Base-by-base conservation (phyloP, 2,797 vertebrate species). In the Eospalax fontanierii region DNA sequence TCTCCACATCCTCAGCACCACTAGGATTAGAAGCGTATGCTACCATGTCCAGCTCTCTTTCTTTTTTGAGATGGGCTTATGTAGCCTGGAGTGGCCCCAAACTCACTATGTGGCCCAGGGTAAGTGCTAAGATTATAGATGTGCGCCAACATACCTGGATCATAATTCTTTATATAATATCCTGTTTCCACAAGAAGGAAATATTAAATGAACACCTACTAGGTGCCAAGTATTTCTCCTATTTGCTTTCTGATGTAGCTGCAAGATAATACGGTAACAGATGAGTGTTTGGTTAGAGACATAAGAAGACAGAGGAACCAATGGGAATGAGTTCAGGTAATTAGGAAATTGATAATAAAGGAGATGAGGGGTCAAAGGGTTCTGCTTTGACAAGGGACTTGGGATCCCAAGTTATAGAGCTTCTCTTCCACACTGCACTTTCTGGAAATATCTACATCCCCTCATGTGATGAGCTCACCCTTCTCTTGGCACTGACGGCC, bases 401-500 rank as follows among this genome's bases (percentile, higher is more conserved):
- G 66, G 75, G 70, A 83, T 89, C 78, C 74, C 11, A 28, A 59
- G 83, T 66, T n/a, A 28, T 46, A 85, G 68, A 85, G 59, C 4
- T 70, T 85, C 89, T 89, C 91, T 86, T 94, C 95, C 87, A 87
- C 65, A 1, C 61, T 28, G 15, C 0, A 85, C 70, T 96, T 96
- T 96, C 97, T 98, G 97, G 96, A 95, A 97, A 96, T 96, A 96
- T 78, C 92, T 95, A 26, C 38, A 33, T 89, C 2, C 1, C 96
- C 92, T 71, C 95, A 95, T 63, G 93, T 22, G 38, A 97, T 98
- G 98, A 98, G 97, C 97, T 98, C 98, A 98, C 96, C 97, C 96
- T 92, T 96, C 91, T 92, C 91, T 94, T 98, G 98, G 98, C 98
- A 46, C n/a, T 0, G 0, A 54, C 38, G 28, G 35, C 93, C 35